These are phyloP conservation scores for Hydroisotoma schaefferi DNA, from an alignment of 2,888 invertebrate genomes.

Conservation along the genomic window DNA sequence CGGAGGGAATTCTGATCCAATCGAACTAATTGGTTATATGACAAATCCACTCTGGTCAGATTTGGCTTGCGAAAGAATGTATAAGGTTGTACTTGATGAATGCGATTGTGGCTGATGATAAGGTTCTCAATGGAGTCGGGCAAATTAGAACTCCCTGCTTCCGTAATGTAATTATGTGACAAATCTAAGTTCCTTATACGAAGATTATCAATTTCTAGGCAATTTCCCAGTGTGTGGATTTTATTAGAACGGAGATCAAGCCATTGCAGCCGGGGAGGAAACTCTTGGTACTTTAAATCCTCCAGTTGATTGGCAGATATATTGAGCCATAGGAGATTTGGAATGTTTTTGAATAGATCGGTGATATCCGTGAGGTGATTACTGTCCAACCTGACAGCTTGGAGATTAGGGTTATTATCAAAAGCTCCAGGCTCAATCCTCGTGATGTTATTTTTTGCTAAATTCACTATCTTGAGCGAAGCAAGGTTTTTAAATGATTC, in stretches of 20 bases:
- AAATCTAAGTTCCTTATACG: constrained; percentile 77
- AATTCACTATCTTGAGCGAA: constrained; percentile 73
- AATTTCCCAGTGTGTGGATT: constrained; percentile 77
- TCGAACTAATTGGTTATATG: constrained; percentile 70
- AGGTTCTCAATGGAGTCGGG: constrained; percentile 77
- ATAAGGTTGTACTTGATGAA: constrained; percentile 78
- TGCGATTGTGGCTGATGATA: constrained; percentile 74
- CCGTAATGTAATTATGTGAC: constrained; percentile 73
- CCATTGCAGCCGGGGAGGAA: constrained; percentile 79
- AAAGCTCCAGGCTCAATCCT: constrained; percentile 73
- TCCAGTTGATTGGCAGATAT: constrained; percentile 79
- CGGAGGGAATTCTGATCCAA: constrained; percentile 53
- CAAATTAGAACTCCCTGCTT: constrained; percentile 76
- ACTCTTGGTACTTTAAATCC: constrained; percentile 79
- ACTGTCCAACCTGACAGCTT: constrained; percentile 75
- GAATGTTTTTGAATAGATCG: constrained; percentile 73
- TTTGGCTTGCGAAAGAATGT: constrained; percentile 84
- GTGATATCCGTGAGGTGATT: constrained; percentile 73
- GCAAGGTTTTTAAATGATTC: constrained; percentile 75
- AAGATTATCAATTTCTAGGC: constrained; percentile 74
- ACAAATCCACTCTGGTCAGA: constrained; percentile 74
- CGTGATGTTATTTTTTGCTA: constrained; percentile 77
- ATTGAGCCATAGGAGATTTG: constrained; percentile 78
- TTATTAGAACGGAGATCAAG: constrained; percentile 79
- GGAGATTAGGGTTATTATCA: constrained; percentile 70